phyloP scores from a whole-genome alignment of 2,113 vertebrate species.

The Gymnorhina tibicen region DNA sequence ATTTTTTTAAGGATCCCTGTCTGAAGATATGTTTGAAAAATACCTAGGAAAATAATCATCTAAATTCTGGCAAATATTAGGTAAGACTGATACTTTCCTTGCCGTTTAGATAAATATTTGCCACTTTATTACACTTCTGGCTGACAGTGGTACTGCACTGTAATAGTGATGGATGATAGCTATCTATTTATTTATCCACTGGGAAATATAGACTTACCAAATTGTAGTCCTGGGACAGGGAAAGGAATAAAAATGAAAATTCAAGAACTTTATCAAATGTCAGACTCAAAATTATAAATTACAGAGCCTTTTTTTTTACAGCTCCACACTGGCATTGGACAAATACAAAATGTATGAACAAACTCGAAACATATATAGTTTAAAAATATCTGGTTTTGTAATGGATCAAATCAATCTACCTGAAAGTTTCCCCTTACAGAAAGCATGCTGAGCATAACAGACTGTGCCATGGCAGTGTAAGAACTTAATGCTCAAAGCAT shows the following conservation, averaged over 20 bases:
- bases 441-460: not conserved
- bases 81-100: not conserved
- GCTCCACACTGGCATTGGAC: not conserved
- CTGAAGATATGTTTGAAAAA: not conserved
- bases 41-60: not conserved
- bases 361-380: not conserved
- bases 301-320: not conserved
- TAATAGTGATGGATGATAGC: not conserved
- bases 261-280: not conserved
- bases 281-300: not conserved
- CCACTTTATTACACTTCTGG: not conserved
- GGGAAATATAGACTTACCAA: conserved; percentile 6
- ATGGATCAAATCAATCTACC: not conserved
- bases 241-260: conserved; percentile 14
- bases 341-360: not conserved
- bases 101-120: conserved; percentile 26
- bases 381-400: not conserved
- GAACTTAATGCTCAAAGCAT: not conserved
- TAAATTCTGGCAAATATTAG: not conserved
- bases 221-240: not conserved
- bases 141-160: not conserved
- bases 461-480: fast-evolving
- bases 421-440: not conserved
- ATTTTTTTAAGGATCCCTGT: not conserved
- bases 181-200: not conserved